Evolutionary conservation across 2,888 invertebrate species (phyloP), one percentile per base, ranked within the genome.

Genomic region (Dryobota labecula): DNA sequence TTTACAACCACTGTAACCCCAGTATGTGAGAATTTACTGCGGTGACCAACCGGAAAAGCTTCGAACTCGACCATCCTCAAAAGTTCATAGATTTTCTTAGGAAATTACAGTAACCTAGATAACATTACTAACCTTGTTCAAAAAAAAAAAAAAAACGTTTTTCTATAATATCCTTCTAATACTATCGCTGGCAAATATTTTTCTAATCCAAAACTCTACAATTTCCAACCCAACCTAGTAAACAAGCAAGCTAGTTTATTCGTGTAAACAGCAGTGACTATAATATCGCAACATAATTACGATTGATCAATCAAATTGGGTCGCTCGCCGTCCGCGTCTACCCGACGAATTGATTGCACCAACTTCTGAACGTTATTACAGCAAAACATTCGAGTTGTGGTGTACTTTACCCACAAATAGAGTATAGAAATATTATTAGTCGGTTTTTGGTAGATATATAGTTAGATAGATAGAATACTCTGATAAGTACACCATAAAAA

Each of bases 261-360:
- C 20, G 18, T 45, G 61, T 71, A 60, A 66, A 70, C 70, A 67
- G 30, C 30, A 45, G 13, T 9, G 15, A n/a, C 36, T 24, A 41
- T 79, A 61, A 61, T 61, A 57, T 24, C 38, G 30, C 20, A 63
- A 76, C 47, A 67, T 67, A 71, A 79, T 79, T 68, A 71, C 41
- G 49, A 62, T 43, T 61, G 64, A 67, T 76, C 71, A 67, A 80
- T 62, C 49, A 65, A 79, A 79, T 68, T 80, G 65, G 79, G 79
- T 57, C 80, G 41, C 38, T 47, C 30, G 79, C 60, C 56, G 64
- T 49, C 64, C 61, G 43, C 30, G n/a, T 1, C 36, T 7, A 33
- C 33, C 53, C 15, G 63, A 20, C 53, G 36, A 64, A 65, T 68
- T 80, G 62, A 58, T 53, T 68, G 68, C 73, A 53, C 20, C n/a